phyloP scores from a whole-genome alignment of 2,113 vertebrate genomes.

The Rousettus leschenaultii region DNA sequence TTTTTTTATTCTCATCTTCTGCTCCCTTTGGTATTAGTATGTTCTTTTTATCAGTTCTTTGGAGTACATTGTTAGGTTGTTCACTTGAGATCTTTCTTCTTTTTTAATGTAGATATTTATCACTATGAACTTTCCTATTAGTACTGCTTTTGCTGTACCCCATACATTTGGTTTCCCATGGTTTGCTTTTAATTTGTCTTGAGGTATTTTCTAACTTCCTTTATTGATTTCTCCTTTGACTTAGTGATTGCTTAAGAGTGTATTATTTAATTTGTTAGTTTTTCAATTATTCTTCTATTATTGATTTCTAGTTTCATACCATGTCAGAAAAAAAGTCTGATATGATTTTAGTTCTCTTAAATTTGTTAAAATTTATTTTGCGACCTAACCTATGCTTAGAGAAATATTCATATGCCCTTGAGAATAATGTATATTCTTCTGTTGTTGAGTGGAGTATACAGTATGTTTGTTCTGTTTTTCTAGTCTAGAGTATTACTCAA shows the following conservation, averaged over 20 bases:
- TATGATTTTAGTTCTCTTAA: background rate
- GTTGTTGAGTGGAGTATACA: background rate
- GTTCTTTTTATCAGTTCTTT: background rate
- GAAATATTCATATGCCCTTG: background rate
- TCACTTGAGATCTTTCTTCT: background rate
- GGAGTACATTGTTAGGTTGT: background rate
- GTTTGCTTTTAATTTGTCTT: background rate
- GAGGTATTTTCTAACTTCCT: background rate
- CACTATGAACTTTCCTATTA: background rate
- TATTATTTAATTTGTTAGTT: background rate
- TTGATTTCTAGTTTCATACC: background rate
- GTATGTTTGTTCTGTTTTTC: background rate
- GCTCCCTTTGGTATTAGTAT: background rate
- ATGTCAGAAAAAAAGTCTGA: background rate
- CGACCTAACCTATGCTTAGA: background rate
- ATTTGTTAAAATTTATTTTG: background rate
- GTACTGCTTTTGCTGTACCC: background rate
- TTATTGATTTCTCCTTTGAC: background rate
- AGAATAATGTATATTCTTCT: background rate
- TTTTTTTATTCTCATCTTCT: background rate
- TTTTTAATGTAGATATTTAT: background rate
- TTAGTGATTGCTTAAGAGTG: background rate
- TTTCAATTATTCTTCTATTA: background rate
- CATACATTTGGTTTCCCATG: background rate
- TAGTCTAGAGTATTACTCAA: too few species aligned